A percentile compares a stretch with the other conserved stretches of the same genome.
phyloP scores from a whole-genome alignment of 2,888 invertebrate genomes.

The Lasioglossum malachurum region DNA sequence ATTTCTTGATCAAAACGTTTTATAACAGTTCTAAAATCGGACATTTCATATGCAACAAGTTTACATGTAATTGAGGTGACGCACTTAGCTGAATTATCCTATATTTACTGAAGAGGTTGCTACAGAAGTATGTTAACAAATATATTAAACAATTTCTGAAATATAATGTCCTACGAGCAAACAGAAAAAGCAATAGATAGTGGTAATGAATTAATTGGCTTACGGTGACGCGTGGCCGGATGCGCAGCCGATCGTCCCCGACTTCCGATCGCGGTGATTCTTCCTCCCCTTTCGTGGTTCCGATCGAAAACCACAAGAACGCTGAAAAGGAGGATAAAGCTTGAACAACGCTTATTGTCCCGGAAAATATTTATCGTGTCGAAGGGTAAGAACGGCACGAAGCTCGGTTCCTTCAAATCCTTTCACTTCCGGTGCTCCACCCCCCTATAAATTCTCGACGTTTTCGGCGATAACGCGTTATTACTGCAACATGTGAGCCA shows the following conservation, averaged over 20 bases:
- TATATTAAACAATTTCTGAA: neutral
- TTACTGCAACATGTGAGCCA: neutral
- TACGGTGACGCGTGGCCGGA: conserved; percentile 81
- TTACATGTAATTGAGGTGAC: too few relatives aligned
- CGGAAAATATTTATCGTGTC: conserved; percentile 81
- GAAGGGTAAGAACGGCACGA: conserved; percentile 37
- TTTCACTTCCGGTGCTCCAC: conserved; percentile 44
- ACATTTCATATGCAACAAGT: too few relatives aligned
- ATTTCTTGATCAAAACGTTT: too few relatives aligned
- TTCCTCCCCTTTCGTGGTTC: conserved; percentile 68
- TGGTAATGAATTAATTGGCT: conserved; percentile 84
- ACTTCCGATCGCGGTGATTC: conserved; percentile 72
- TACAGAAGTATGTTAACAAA: too few relatives aligned
- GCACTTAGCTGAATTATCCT: too few relatives aligned
- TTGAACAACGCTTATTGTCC: conserved; percentile 74
- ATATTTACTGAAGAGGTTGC: too few relatives aligned
- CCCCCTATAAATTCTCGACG: conserved; percentile 53
- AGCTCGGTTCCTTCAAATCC: conserved; percentile 52
- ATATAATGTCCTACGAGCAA: neutral
- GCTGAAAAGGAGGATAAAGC: conserved; percentile 55
- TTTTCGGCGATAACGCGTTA: neutral
- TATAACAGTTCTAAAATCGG: too few relatives aligned
- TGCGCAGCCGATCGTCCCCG: conserved; percentile 75
- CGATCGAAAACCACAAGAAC: conserved; percentile 73
- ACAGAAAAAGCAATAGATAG: conserved; percentile 47